A percentile compares a stretch with the other conserved stretches of the same genome.
These are phyloP conservation scores for Enteromius mattozi DNA, from an alignment of 2,797 vertebrate species.

Conservation along the genomic window DNA sequence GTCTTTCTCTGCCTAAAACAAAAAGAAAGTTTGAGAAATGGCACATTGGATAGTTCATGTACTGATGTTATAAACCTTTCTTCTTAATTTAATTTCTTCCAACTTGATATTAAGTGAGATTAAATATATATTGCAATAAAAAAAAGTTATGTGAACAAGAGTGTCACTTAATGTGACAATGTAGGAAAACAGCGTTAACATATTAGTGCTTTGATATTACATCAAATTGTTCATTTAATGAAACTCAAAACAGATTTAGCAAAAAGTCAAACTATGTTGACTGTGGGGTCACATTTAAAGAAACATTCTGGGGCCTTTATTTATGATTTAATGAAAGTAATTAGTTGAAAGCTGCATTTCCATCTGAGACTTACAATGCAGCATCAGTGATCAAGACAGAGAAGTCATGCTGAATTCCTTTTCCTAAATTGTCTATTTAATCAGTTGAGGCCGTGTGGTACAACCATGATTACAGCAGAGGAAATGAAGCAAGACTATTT, in stretches of 20 bases:
- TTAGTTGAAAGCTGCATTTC: slow-evolving; percentile 10
- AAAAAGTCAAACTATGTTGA: neutral
- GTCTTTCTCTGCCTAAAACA: neutral
- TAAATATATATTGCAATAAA: neutral
- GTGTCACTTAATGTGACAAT: neutral
- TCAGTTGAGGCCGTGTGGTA: neutral
- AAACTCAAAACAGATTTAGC: neutral
- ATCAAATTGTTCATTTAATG: neutral
- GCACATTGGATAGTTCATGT: neutral
- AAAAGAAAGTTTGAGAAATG: neutral
- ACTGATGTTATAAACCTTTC: neutral
- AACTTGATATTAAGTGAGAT: neutral
- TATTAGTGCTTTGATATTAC: neutral
- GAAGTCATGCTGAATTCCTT: slow-evolving; percentile 26
- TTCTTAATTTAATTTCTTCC: neutral
- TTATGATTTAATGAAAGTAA: slow-evolving; percentile 12
- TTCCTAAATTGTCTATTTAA: slow-evolving; percentile 21
- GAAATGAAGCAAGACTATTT: slow-evolving; percentile 22
- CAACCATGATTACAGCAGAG: neutral
- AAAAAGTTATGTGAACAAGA: neutral
- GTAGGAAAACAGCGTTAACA: neutral
- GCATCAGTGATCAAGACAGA: neutral
- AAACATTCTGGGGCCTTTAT: neutral
- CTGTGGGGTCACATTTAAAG: neutral
- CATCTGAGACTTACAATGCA: slow-evolving; percentile 5